Evolutionary conservation across 2,113 vertebrate species (phyloP), one percentile per base, ranked within the genome.

Genomic region (Accipiter cooperii): DNA sequence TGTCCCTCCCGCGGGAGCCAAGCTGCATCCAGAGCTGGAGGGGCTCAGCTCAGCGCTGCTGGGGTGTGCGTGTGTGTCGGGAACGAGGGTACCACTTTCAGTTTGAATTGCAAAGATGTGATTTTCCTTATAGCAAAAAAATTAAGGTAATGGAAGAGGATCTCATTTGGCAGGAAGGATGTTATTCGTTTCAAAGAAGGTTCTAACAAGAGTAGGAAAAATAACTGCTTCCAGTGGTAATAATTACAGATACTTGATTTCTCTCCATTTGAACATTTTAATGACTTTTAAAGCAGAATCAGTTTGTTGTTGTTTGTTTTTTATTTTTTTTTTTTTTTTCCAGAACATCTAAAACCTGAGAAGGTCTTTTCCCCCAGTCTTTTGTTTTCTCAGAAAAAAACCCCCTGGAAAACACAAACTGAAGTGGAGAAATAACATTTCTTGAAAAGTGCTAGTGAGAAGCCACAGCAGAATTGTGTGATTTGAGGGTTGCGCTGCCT

Each of bases 41-140:
- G 26, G 10, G 8, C 15, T 33, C 29, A n/a, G 51, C 54, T 61
- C 22, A n/a, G 55, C 5, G 4, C 46, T 21, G 64, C 25, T 1
- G 14, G 51, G 49, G 46, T 5, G 10, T 4, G 31, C 0, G 2
- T 6, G 12, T 4, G 51, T 15, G 20, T 4, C 8, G 13, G 85
- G n/a, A 74, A 10, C 5, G 4, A 9, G 63, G 57, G 11, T 0
- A 1, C 1, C 3, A 2, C 1, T 9, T 47, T 33, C 12, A 2
- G 10, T 12, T 22, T 6, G 58, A 4, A 0, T 2, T 3, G 36
- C 44, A 44, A 5, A 31, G 42, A n/a, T 1, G 4, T 6, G 21
- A 9, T 42, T 87, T 12, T 54, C 34, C 74, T 51, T 9, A 2
- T 2, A 33, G 81, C 22, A 38, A 21, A 24, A 29, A 46, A 52